phyloP scores from a whole-genome alignment of 1,140 invertebrate species.

The Anthonomus grandis region DNA sequence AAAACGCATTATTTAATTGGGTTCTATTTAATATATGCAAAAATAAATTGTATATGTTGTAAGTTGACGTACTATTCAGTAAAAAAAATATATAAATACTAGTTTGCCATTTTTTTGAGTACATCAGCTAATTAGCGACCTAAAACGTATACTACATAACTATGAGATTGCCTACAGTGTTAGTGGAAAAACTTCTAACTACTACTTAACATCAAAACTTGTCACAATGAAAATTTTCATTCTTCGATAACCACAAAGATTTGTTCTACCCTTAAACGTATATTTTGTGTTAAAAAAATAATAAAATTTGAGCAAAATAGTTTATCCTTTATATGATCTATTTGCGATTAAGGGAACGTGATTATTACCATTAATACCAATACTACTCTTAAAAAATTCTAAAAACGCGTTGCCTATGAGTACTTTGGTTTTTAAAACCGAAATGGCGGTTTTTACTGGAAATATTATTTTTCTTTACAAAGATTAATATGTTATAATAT shows the following conservation, averaged over 20 bases:
- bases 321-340: constrained; percentile 14
- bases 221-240: constrained; percentile 9
- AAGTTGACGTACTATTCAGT: too few relatives aligned
- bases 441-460: constrained; percentile 35
- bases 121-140: too few relatives aligned
- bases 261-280: constrained; percentile 7
- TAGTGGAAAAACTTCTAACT: constrained; percentile 11
- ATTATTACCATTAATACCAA: constrained; percentile 12
- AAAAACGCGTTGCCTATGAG: constrained; percentile 15
- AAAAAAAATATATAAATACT: too few relatives aligned
- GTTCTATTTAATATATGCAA: too few relatives aligned
- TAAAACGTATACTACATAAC: neutral
- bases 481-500: constrained; percentile 24
- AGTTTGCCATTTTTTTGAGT: too few relatives aligned
- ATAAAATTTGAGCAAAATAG: constrained; percentile 24
- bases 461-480: constrained; percentile 27
- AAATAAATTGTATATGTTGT: too few relatives aligned
- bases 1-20: too few relatives aligned
- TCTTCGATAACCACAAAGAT: constrained; percentile 12
- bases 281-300: constrained; percentile 14
- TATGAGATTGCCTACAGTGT: constrained; percentile 9
- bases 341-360: constrained; percentile 15
- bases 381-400: constrained; percentile 13
- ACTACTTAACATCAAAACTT: constrained; percentile 6
- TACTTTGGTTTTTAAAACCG: constrained; percentile 39